Evolutionary conservation across 53 echinoderm and acorn worm genomes (phyloP).

Genomic region (Zoroaster sp.): DNA sequence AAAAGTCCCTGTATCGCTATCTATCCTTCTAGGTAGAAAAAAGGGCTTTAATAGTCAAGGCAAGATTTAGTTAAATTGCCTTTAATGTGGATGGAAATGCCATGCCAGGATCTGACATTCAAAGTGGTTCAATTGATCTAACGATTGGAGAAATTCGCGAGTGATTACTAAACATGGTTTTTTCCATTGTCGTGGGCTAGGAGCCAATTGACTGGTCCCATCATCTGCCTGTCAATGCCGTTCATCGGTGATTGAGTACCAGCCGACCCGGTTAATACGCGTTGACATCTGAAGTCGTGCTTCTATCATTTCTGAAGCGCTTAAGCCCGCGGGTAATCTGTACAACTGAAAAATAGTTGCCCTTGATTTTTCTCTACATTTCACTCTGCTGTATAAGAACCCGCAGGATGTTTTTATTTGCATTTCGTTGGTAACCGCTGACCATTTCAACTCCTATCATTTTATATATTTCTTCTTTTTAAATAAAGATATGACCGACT

Average conservation of each 20-base stretch:
- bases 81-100: neutral
- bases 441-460: neutral
- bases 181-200: constrained; percentile 36
- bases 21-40: too few species aligned
- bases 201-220: too few species aligned
- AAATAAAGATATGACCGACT: neutral
- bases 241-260: constrained; percentile 35
- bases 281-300: constrained; percentile 12
- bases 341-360: neutral
- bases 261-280: constrained; percentile 16
- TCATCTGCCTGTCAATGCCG: neutral
- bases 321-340: neutral
- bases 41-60: too few species aligned
- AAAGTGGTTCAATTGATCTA: neutral
- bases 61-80: neutral
- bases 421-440: neutral
- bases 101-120: neutral
- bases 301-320: neutral
- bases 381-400: neutral
- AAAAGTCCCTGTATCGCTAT: too few species aligned
- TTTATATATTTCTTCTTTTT: neutral
- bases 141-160: constrained; percentile 3
- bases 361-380: neutral
- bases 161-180: constrained; percentile 25
- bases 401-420: neutral